Evolutionary conservation across 1,140 invertebrate species (phyloP), one percentile per base, ranked within the genome.

Genomic region (Drosophila azteca): DNA sequence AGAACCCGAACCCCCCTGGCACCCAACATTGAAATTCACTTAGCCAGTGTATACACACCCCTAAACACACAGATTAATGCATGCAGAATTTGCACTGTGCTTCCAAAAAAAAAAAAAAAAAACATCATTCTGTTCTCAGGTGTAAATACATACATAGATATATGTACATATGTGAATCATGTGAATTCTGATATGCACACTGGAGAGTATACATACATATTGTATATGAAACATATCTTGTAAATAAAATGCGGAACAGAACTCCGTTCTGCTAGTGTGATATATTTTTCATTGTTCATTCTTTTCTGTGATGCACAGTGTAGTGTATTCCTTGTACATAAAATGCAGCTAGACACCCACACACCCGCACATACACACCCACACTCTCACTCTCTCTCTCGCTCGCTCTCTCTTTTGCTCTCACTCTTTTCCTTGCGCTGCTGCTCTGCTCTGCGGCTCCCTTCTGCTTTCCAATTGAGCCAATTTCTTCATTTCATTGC

Each of bases 401-500:
- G 43, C 13, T 20, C 1, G 17, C 22, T 9, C 68, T 52, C 68
- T 52, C 50, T 44, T 31, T 46, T 13, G 26, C 35, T 63, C 50
- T 61, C 59, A 53, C 57, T 69, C 57, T 26, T 49, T 63, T 44
- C 43, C 35, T 57, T 41, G 43, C 49, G 49, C 43, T 57, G 49
- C 43, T 57, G 46, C 48, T 66, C 74, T 39, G 35, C 3, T 46
- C 17, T 20, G 17, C 17, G 17, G 17, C 59, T 59, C 48, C 73
- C 64, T 58, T 68, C 64, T 63, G 70, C 79, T 85, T 76, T 87
- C 79, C 82, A 88, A 88, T 87, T 87, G 82, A 87, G 82, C 82
- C 84, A 87, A 87, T 87, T 88, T 87, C 75, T 82, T 75, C 41
- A 64, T 82, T 81, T 74, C 75, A 87, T 88, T 87, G 83, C 79